Evolutionary conservation across 2,113 vertebrate species (phyloP).

Genomic region (Embiotoca jacksoni): DNA sequence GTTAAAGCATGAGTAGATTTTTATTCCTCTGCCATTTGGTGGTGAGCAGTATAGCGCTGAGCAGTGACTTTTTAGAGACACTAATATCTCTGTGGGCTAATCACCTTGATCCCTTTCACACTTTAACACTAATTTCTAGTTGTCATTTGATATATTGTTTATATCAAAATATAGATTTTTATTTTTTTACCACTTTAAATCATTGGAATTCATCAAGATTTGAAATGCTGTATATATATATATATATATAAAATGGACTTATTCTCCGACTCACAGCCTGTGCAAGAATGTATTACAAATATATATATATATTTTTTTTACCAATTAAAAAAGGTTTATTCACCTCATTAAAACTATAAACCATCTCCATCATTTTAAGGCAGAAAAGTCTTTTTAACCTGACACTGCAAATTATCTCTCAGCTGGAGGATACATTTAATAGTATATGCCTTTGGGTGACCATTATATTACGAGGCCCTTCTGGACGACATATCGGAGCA

Average conservation of each 20-base stretch:
- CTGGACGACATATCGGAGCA: constrained; percentile 36
- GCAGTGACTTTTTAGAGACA: not conserved
- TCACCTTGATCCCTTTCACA: not conserved
- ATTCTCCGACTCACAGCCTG: not conserved
- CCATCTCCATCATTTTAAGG: constrained; percentile 25
- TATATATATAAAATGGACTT: not conserved
- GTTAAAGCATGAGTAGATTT: not conserved
- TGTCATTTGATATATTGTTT: not conserved
- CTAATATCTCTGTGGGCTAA: not conserved
- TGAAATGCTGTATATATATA: not conserved
- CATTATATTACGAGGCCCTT: constrained; percentile 22
- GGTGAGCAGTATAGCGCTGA: not conserved
- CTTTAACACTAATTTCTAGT: not conserved
- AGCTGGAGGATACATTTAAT: constrained; percentile 35
- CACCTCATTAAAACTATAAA: constrained; percentile 51
- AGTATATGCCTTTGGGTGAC: constrained; percentile 25
- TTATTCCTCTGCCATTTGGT: not conserved
- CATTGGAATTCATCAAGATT: not conserved
- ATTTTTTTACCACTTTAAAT: not conserved
- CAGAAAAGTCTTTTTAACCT: constrained; percentile 45
- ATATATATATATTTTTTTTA: not conserved
- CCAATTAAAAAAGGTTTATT: constrained; percentile 1
- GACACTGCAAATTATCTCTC: constrained; percentile 42
- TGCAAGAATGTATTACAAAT: not conserved
- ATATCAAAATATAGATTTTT: not conserved